phyloP scores from a whole-genome alignment of 1,140 invertebrate species.

The Asbolus verrucosus region DNA sequence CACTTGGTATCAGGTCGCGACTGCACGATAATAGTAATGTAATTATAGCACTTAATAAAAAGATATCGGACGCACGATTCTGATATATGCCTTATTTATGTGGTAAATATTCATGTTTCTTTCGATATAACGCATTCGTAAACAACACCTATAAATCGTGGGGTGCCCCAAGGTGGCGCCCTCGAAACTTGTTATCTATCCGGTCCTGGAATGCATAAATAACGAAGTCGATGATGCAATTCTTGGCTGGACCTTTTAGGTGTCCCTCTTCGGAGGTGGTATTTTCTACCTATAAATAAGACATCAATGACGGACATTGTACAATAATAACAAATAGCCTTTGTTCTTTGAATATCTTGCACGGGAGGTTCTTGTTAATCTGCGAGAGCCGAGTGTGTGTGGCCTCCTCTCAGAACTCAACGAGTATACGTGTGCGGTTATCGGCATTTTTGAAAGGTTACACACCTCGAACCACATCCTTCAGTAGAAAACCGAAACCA shows the following conservation, averaged over 20 bases:
- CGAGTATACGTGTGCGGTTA: slow-evolving; percentile 22
- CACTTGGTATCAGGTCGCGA: slow-evolving; percentile 42
- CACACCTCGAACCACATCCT: slow-evolving; percentile 9
- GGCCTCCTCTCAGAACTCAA: slow-evolving; percentile 27
- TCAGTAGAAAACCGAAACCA: slow-evolving; percentile 24
- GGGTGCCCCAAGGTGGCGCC: slow-evolving; percentile 9
- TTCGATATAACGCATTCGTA: slow-evolving; percentile 54
- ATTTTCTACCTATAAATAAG: slow-evolving; percentile 25
- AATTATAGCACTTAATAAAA: slow-evolving; percentile 57
- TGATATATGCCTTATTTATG: slow-evolving; percentile 54
- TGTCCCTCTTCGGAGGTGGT: slow-evolving; percentile 22
- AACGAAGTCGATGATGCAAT: slow-evolving; percentile 10
- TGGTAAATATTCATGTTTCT: slow-evolving; percentile 54
- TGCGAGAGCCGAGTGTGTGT: slow-evolving; percentile 25
- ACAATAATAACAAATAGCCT: slow-evolving; percentile 35
- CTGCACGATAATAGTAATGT: slow-evolving; percentile 51
- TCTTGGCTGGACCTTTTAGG: slow-evolving; percentile 13
- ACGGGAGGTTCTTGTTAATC: slow-evolving; percentile 31
- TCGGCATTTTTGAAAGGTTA: slow-evolving; percentile 36
- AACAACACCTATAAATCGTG: slow-evolving; percentile 53
- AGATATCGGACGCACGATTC: slow-evolving; percentile 50
- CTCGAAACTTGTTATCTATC: slow-evolving; percentile 8
- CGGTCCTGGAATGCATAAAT: slow-evolving; percentile 8
- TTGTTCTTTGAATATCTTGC: slow-evolving; percentile 38
- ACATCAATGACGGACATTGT: slow-evolving; percentile 23